Base-by-base conservation (phyloP, 1,140 invertebrate genomes). In the Drosophila gunungcola region DNA sequence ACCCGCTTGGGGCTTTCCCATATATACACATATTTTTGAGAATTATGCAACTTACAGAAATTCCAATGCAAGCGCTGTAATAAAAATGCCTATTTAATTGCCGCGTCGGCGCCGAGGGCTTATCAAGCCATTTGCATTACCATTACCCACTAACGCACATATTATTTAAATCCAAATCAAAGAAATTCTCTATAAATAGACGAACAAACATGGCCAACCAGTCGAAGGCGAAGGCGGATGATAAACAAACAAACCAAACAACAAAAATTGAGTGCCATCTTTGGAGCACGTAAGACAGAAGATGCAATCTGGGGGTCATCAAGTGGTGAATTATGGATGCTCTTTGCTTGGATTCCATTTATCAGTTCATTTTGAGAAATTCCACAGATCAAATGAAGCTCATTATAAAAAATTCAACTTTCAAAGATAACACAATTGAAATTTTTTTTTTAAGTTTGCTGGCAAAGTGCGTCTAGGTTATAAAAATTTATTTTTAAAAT, bases 131-230 rank as follows among this genome's bases (percentile, higher is more conserved):
- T 79, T 68, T 41, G 39, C 39, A 80, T 60, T 74, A 80, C 42
- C 56, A 79, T 75, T 60, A 80, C 62, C 67, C 48, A 27, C 57
- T 73, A 80, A 76, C 64, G 78, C 73, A 82, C 78, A 88, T 76
- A 62, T 86, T 83, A 86, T 83, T 86, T 76, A 88, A 86, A 86
- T 88, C 16, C 29, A 21, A 13, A 16, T 11, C 62, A 48, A 83
- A 80, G 79, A 79, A 88, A 86, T 86, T 79, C 29, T 85, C 79
- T 89, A 86, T 80, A 88, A 88, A 86, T 86, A 86, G 79, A 29
- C 49, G 12, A 32, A 13, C 60, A 62, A 61, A 67, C 63, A 67
- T 56, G 64, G 38, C 42, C 56, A 63, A 68, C 48, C 48, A 70
- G 46, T 56, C 53, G 13, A 12, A 21, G 16, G 27, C 63, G 65